Percentiles rank a stretch among this genome's conserved stretches.
These are phyloP conservation scores for Muricea muricata DNA, from an alignment of 92 coral and sea anemone species.

Conservation along the genomic window DNA sequence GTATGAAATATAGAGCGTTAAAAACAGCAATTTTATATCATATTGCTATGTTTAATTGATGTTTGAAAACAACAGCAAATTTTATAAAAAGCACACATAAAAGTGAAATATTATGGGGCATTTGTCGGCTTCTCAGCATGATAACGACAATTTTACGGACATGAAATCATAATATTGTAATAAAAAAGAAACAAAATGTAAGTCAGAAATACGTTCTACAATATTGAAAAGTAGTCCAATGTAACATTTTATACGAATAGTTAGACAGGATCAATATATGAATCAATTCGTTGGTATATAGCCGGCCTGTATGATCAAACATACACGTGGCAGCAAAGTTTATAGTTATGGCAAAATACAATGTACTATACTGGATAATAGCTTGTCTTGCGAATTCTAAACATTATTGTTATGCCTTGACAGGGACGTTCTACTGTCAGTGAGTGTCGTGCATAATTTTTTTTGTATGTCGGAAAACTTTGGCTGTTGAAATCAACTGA, in stretches of 20 bases:
- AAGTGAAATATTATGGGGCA: neutral
- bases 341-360: too few relatives aligned
- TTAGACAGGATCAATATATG: too few relatives aligned
- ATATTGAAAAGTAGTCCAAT: neutral
- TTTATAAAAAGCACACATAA: neutral
- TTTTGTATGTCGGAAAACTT: neutral
- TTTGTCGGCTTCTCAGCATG: slow-evolving; percentile 8
- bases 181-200: neutral
- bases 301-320: too few relatives aligned
- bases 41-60: neutral
- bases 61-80: neutral
- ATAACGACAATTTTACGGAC: neutral
- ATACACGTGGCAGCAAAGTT: too few relatives aligned
- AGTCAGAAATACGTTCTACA: neutral
- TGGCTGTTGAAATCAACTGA: neutral
- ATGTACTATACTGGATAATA: too few relatives aligned
- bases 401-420: neutral
- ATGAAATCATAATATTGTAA: slow-evolving; percentile 12
- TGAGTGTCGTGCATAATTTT: neutral
- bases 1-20: neutral
- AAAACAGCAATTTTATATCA: neutral
- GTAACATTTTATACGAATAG: too few relatives aligned
- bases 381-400: neutral
- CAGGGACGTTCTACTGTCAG: neutral
- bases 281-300: too few relatives aligned